A percentile compares a stretch with the other conserved stretches of the same genome.
phyloP scores from a whole-genome alignment of 1,140 invertebrate genomes.

The Manduca sexta region DNA sequence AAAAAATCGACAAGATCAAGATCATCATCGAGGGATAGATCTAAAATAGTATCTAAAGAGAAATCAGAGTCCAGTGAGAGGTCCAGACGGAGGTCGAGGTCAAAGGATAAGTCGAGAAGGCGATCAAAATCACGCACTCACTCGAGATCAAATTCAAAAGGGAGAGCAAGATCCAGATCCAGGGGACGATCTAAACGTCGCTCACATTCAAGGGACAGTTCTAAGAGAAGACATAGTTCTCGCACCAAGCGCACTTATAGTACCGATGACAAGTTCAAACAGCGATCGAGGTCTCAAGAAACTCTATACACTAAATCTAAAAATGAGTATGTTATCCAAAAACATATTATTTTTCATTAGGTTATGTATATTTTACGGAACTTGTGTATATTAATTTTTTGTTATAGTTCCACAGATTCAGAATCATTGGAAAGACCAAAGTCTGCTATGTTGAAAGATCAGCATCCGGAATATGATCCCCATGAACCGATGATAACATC shows the following conservation, averaged over 20 bases:
- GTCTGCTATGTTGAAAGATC: slow-evolving; percentile 60
- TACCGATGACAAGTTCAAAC: slow-evolving; percentile 40
- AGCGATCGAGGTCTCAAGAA: slow-evolving; percentile 57
- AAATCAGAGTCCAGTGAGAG: slow-evolving; percentile 39
- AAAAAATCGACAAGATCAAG: slow-evolving; percentile 36
- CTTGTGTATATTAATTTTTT: slow-evolving; percentile 4
- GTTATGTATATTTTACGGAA: background rate
- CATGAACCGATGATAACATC: slow-evolving; percentile 68
- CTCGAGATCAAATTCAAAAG: slow-evolving; percentile 44
- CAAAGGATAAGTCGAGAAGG: slow-evolving; percentile 39
- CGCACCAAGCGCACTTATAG: slow-evolving; percentile 36
- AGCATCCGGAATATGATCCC: slow-evolving; percentile 63
- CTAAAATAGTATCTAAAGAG: slow-evolving; percentile 40
- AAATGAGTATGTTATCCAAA: slow-evolving; percentile 45
- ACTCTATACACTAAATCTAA: slow-evolving; percentile 43
- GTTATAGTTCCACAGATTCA: slow-evolving; percentile 57
- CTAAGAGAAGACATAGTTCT: slow-evolving; percentile 29
- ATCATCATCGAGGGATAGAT: slow-evolving; percentile 43
- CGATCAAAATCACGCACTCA: slow-evolving; percentile 36
- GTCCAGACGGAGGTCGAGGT: slow-evolving; percentile 41
- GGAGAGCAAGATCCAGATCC: slow-evolving; percentile 31
- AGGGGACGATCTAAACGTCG: slow-evolving; percentile 22
- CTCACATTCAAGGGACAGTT: slow-evolving; percentile 26
- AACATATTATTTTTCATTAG: slow-evolving; percentile 1
- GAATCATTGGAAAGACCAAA: slow-evolving; percentile 61